These are phyloP conservation scores for Sarcophilus harrisii DNA, from an alignment of 2,797 vertebrate genomes.

Conservation along the genomic window DNA sequence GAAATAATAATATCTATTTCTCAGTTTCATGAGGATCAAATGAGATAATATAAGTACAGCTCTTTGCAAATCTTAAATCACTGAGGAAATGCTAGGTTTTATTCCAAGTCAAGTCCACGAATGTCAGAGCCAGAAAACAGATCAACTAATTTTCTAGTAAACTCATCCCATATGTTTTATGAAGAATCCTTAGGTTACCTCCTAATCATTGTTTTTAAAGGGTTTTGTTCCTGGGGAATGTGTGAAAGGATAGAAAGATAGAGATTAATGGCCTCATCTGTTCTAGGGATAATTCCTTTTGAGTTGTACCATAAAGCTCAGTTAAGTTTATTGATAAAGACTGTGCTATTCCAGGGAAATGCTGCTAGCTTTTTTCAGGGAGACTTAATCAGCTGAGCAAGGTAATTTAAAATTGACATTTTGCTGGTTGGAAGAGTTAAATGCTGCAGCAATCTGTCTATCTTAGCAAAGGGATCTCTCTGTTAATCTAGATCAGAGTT, in stretches of 20 bases:
- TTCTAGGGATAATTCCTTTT: constrained; percentile 43
- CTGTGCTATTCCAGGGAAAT: constrained; percentile 62
- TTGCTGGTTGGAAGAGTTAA: constrained; percentile 48
- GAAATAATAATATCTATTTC: neutral
- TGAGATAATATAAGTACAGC: neutral
- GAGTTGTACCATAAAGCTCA: constrained; percentile 42
- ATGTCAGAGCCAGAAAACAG: neutral
- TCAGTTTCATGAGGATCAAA: neutral
- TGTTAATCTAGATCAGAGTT: constrained; percentile 37
- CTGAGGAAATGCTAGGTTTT: neutral
- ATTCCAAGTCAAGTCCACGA: neutral
- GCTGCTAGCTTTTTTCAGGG: constrained; percentile 44
- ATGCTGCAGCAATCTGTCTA: constrained; percentile 28
- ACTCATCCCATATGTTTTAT: neutral
- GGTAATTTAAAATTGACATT: constrained; percentile 51
- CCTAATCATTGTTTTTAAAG: neutral
- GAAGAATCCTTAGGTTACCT: neutral
- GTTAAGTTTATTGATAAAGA: constrained; percentile 53
- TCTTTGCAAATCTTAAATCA: neutral
- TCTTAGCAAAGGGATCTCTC: constrained; percentile 41
- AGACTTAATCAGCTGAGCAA: constrained; percentile 41
- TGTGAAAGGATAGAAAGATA: constrained; percentile 35
- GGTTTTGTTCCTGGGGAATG: neutral
- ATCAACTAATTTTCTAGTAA: constrained; percentile 1
- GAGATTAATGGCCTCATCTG: constrained; percentile 50